These are phyloP conservation scores for Anoplophora glabripennis DNA, from an alignment of 1,140 invertebrate genomes.

Conservation along the genomic window DNA sequence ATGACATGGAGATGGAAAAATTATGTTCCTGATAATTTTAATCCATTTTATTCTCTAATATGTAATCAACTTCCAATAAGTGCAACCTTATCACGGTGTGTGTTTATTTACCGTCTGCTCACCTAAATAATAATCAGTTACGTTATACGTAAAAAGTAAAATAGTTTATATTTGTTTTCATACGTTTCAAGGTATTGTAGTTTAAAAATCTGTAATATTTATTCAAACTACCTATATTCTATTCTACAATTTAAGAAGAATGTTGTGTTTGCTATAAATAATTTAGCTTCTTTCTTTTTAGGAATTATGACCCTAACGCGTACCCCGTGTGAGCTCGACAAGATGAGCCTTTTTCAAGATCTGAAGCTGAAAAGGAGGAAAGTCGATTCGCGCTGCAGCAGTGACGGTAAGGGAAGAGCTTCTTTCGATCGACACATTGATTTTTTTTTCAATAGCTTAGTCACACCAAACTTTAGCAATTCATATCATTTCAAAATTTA, in stretches of 20 bases:
- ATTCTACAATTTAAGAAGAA: no score
- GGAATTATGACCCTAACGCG: constrained; percentile 97
- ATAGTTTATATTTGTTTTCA: neutral
- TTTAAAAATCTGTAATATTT: no score
- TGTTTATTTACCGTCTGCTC: neutral
- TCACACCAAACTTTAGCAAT: no score
- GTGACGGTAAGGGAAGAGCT: constrained; percentile 72
- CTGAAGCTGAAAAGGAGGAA: constrained; percentile 96
- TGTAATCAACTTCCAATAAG: no score
- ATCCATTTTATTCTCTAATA: no score
- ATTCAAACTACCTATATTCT: neutral
- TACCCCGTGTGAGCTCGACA: constrained; percentile 90
- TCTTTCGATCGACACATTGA: no score
- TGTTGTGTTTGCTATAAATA: neutral
- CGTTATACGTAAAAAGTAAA: neutral
- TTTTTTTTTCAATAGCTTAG: no score
- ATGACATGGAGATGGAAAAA: no score
- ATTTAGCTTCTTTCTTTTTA: constrained; percentile 54
- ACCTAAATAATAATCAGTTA: neutral
- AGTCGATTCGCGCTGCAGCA: constrained; percentile 93
- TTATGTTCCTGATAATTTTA: no score
- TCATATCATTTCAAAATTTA: no score
- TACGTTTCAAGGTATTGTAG: no score
- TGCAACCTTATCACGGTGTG: neutral
- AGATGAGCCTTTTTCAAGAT: constrained; percentile 98